Base-by-base conservation (phyloP, 2,113 vertebrate genomes). In the Pseudorasbora parva region DNA sequence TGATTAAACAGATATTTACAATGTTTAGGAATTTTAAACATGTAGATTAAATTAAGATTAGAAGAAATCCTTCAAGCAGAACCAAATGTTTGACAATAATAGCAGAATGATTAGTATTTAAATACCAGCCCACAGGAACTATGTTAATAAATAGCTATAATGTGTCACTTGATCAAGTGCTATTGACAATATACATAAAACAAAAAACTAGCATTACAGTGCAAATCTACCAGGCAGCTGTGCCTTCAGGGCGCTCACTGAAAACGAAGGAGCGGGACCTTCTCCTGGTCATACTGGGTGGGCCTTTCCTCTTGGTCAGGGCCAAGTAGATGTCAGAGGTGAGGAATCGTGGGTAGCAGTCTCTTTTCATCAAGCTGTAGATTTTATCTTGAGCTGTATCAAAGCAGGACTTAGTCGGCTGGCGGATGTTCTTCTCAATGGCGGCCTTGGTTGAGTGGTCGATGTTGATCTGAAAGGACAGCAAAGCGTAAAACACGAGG, bases 311-410 rank as follows among this genome's bases (percentile, higher is more conserved):
- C 88, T 91, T 92, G 71, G 93, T 85, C 89, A 98, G 84, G 60
- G 89, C 88, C 83, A 94, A 89, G 84, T 98, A 99, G 83, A 95
- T 92, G 79, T 95, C 94, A 0, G 97, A 99, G 66, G 90, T 91
- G 37, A 99, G 94, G 88, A 99, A 99, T 49, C 97, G 94, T 0
- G 94, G 95, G 80, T 97, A 99, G 88, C 96, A 97, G 94, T 99
- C 97, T 88, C 97, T 97, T 87, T 98, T 97, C 97, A 99, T 99
- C 89, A 99, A 93, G 87, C 91, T 92, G 88, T 96, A 96, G 30
- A 98, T 94, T 85, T 92, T 96, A 83, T 51, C 93, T 89, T 99
- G 97, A 0, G 97, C 97, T 0, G 87, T 88, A 0, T 98, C 95
- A 19, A 98, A 99, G 25, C 93, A 95, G 72, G 91, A 92, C 37